phyloP scores from a whole-genome alignment of 92 coral and sea anemone species.

The Paragorgia papillata region DNA sequence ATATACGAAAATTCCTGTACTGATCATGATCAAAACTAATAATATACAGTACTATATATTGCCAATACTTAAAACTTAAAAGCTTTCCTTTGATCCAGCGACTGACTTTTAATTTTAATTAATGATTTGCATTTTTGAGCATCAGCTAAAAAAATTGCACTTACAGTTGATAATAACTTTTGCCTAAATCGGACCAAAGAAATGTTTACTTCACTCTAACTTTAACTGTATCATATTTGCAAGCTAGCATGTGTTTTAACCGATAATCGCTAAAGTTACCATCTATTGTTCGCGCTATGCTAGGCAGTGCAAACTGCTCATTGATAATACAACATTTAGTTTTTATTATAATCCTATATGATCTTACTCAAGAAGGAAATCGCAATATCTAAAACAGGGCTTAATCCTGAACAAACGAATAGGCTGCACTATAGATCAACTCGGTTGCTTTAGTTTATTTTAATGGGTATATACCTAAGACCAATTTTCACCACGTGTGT shows the following conservation, averaged over 20 bases:
- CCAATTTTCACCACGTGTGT: conserved; percentile 40
- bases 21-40: too few relatives aligned
- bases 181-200: too few relatives aligned
- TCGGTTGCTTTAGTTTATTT: not conserved
- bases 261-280: conserved; percentile 15
- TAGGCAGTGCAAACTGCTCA: conserved; percentile 1
- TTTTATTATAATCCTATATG: not conserved
- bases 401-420: not conserved
- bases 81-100: too few relatives aligned
- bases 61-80: too few relatives aligned
- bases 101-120: too few relatives aligned
- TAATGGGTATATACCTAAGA: conserved; percentile 13
- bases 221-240: not conserved
- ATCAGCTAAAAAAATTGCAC: too few relatives aligned
- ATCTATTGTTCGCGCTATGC: conserved; percentile 18
- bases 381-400: not conserved
- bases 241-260: conserved; percentile 12
- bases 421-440: conserved; percentile 16
- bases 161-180: too few relatives aligned
- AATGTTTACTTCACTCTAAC: not conserved
- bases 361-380: not conserved
- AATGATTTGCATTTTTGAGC: too few relatives aligned
- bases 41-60: too few relatives aligned
- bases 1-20: too few relatives aligned
- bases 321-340: not conserved